A percentile compares a stretch with the other conserved stretches of the same genome.
Evolutionary conservation across 1,140 invertebrate genomes (phyloP).

Genomic region (Bombus breviceps): DNA sequence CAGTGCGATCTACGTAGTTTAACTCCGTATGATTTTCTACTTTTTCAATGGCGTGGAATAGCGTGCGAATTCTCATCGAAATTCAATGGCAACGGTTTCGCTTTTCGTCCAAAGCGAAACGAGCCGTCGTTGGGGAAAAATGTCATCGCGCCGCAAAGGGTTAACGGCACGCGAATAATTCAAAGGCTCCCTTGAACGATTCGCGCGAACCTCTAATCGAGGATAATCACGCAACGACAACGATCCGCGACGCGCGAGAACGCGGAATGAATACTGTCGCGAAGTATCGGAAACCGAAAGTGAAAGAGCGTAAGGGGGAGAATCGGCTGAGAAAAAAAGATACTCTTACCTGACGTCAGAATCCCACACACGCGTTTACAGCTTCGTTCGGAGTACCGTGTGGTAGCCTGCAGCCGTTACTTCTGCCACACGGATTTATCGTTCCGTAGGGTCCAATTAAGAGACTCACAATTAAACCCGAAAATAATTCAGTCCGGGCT

Average conservation of each 20-base stretch:
- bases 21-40: not conserved
- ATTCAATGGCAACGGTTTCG: not conserved
- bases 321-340: not conserved
- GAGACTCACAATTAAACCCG: slow-evolving; percentile 39
- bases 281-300: not conserved
- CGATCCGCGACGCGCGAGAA: not conserved
- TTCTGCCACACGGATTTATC: slow-evolving; percentile 26
- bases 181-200: not conserved
- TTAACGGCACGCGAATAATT: slow-evolving; percentile 24
- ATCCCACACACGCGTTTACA: not conserved
- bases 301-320: not conserved
- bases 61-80: not conserved
- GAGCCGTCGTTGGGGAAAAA: not conserved
- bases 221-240: slow-evolving; percentile 1
- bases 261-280: not conserved
- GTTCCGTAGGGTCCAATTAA: slow-evolving; percentile 23
- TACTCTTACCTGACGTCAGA: slow-evolving; percentile 5
- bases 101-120: not conserved
- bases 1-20: not conserved
- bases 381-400: no score
- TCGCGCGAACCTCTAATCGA: not conserved
- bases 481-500: slow-evolving; percentile 26
- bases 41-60: not conserved
- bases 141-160: not conserved
- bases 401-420: not conserved